These are phyloP conservation scores for Chloropsis cyanopogon DNA, from an alignment of 2,113 vertebrate species.

Conservation along the genomic window DNA sequence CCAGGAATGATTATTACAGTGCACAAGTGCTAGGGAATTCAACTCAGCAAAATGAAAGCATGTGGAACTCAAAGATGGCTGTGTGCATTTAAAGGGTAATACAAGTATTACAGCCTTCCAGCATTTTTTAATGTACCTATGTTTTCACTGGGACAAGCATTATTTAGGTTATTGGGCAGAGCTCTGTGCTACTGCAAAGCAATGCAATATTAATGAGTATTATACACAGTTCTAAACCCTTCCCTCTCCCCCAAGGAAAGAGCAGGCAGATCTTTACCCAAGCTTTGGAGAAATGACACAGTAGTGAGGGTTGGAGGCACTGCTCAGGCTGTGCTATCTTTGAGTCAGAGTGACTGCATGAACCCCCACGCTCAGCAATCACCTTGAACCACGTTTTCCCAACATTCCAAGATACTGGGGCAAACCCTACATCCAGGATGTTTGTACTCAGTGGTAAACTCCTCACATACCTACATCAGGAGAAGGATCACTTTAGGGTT, in stretches of 20 bases:
- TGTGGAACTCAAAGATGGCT: not conserved
- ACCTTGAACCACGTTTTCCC: too few species aligned
- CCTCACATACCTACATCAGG: not conserved
- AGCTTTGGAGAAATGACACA: not conserved
- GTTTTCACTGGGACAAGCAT: not conserved
- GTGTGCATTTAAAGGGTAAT: not conserved
- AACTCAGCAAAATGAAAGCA: not conserved
- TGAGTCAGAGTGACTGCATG: not conserved
- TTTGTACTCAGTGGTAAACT: not conserved
- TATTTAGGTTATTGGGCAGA: not conserved
- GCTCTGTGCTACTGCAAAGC: not conserved
- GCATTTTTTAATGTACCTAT: not conserved
- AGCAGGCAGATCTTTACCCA: not conserved
- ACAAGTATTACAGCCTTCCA: not conserved
- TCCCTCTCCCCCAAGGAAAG: not conserved
- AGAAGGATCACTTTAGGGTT: not conserved
- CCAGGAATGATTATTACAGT: not conserved
- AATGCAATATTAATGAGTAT: not conserved
- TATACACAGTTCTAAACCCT: not conserved
- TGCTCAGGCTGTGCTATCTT: not conserved
- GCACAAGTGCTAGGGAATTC: not conserved
- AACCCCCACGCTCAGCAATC: not conserved
- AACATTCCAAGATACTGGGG: too few species aligned
- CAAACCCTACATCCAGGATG: too few species aligned
- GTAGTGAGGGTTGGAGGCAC: not conserved